Percentiles rank a stretch among this genome's conserved stretches.
Conservation (phyloP, 2,113 vertebrate species). For the Melospiza georgiana region DNA sequence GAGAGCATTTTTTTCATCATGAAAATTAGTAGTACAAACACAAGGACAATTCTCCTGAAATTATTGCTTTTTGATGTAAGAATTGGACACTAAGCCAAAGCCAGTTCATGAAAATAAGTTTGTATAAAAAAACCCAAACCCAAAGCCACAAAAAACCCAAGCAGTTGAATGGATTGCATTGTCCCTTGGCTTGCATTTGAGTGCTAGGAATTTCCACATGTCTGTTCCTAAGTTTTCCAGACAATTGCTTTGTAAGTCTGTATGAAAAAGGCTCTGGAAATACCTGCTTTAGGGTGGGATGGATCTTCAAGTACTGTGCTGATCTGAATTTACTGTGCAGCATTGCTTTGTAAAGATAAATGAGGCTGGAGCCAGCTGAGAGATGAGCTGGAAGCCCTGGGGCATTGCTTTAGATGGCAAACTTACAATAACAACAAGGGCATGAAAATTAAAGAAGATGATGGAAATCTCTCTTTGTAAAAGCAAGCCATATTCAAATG, state of each 20-base stretch:
- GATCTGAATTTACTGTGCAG: not conserved
- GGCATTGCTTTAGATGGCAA: slow-evolving; percentile 6
- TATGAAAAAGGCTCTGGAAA: not conserved
- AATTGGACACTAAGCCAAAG: not conserved
- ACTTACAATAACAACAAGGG: not conserved
- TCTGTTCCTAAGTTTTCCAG: not conserved
- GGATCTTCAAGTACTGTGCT: not conserved
- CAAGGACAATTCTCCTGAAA: not conserved
- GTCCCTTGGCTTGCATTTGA: not conserved
- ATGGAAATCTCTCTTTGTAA: not conserved
- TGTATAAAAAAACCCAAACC: not conserved
- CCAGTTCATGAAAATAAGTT: not conserved
- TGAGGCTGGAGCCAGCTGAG: not conserved
- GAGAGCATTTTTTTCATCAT: not conserved
- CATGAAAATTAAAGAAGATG: not conserved
- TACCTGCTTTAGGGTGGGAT: not conserved
- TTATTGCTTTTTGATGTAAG: not conserved
- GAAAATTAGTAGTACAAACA: not conserved
- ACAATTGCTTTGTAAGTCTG: not conserved
- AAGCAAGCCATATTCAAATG: not conserved
- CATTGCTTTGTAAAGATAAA: not conserved
- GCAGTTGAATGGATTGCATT: not conserved
- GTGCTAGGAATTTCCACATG: not conserved
- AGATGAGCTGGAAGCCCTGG: not conserved
- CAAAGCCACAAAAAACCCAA: not conserved